Evolutionary conservation across 2,888 invertebrate species (phyloP).

Genomic region (Thalpophila matura): DNA sequence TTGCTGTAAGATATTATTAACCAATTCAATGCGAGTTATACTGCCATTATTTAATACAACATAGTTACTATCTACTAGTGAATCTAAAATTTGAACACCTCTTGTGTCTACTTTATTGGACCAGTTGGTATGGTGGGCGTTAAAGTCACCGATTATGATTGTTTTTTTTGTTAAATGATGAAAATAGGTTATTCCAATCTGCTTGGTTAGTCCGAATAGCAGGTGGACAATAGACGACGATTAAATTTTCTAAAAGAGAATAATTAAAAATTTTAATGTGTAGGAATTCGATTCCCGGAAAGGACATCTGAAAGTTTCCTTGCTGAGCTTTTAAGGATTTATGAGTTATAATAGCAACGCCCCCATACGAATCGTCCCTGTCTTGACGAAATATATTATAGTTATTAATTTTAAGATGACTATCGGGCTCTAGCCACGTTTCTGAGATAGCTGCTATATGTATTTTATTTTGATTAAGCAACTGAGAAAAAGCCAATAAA

Average conservation of each 20-base stretch:
- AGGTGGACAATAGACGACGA: not conserved
- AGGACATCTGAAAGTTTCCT: too few relatives aligned
- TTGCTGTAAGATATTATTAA: not conserved
- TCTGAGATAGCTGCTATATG: not conserved
- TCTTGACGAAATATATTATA: not conserved
- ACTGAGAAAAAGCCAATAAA: not conserved
- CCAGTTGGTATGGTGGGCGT: not conserved
- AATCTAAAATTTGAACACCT: not conserved
- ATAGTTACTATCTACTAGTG: not conserved
- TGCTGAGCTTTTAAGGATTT: not conserved
- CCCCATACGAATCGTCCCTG: not conserved
- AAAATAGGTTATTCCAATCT: not conserved
- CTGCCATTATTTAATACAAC: not conserved
- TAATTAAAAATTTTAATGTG: not conserved
- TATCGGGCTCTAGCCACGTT: not conserved
- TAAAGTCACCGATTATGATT: not conserved
- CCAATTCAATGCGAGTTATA: not conserved
- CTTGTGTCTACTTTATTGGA: not conserved
- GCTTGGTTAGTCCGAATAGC: not conserved
- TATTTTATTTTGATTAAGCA: not conserved
- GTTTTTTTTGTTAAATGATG: not conserved
- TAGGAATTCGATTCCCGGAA: not conserved
- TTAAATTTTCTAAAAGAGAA: not conserved
- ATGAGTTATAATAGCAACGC: not conserved
- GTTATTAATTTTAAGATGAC: not conserved